Evolutionary conservation across 2,888 invertebrate species (phyloP).

Genomic region (Apotomis turbidana): DNA sequence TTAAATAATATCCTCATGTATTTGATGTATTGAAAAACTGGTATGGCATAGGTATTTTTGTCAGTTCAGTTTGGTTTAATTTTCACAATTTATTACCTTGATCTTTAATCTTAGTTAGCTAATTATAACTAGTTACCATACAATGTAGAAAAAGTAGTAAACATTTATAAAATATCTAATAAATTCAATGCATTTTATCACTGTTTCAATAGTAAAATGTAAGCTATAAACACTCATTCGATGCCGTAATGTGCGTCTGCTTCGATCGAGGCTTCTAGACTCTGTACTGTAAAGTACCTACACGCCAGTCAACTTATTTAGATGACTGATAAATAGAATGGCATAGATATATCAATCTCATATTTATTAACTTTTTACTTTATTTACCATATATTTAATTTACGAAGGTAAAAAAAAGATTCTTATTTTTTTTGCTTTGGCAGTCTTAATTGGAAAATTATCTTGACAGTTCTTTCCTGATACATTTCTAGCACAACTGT

Average conservation of each 20-base stretch:
- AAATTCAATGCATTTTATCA: conserved; percentile 43
- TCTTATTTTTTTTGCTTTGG: background rate
- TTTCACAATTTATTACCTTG: conserved; percentile 21
- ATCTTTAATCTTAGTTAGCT: conserved; percentile 11
- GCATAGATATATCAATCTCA: background rate
- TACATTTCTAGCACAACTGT: background rate
- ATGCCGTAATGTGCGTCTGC: conserved; percentile 47
- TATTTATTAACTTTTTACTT: too few species aligned
- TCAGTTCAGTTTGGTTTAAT: background rate
- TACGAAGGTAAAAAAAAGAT: background rate
- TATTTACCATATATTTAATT: too few species aligned
- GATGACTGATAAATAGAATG: background rate
- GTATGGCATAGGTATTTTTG: background rate
- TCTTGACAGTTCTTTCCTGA: background rate
- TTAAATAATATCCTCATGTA: background rate
- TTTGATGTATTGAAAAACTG: background rate
- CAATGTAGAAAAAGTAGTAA: conserved; percentile 41
- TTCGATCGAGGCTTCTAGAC: background rate
- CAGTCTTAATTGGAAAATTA: conserved; percentile 8
- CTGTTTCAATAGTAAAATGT: conserved; percentile 35
- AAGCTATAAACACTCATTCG: conserved; percentile 47
- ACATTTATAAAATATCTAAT: conserved; percentile 44
- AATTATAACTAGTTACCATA: conserved; percentile 20
- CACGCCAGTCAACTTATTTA: background rate
- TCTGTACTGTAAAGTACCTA: too few species aligned